phyloP scores from a whole-genome alignment of 1,140 invertebrate genomes.

The Fopius arisanus region DNA sequence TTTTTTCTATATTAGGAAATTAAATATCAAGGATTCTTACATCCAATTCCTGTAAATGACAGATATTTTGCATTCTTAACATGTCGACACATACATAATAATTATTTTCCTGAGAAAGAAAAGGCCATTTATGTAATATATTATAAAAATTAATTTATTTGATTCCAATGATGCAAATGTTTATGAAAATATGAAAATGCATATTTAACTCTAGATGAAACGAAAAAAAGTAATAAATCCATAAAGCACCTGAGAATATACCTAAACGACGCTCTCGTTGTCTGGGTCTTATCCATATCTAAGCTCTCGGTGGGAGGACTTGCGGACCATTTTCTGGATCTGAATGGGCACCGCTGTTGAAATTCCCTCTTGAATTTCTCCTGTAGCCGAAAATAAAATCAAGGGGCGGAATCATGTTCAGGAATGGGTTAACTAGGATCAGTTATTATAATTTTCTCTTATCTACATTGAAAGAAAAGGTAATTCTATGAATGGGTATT shows the following conservation, averaged over 20 bases:
- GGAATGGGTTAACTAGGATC: not conserved
- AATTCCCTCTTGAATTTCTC: conserved; percentile 79
- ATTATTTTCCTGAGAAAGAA: too few relatives aligned
- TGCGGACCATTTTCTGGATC: conserved; percentile 59
- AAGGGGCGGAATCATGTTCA: conserved; percentile 12
- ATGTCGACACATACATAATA: too few relatives aligned
- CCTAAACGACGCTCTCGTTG: conserved; percentile 43
- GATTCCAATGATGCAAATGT: too few relatives aligned
- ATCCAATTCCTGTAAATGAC: too few relatives aligned
- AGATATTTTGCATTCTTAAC: too few relatives aligned
- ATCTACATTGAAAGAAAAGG: too few relatives aligned
- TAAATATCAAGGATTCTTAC: too few relatives aligned
- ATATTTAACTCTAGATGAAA: not conserved
- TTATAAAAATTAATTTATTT: too few relatives aligned
- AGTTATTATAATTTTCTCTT: not conserved
- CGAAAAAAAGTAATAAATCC: not conserved
- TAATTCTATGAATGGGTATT: not conserved
- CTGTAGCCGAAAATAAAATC: conserved; percentile 58
- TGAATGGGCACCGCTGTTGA: conserved; percentile 69
- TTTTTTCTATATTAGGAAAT: too few relatives aligned
- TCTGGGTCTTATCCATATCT: conserved; percentile 50
- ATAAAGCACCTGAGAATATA: conserved; percentile 40
- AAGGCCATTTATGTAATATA: too few relatives aligned
- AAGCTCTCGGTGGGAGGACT: conserved; percentile 51
- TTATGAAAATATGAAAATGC: not conserved